Conservation (phyloP, 2,797 vertebrate genomes). For the Crenuchus spilurus region DNA sequence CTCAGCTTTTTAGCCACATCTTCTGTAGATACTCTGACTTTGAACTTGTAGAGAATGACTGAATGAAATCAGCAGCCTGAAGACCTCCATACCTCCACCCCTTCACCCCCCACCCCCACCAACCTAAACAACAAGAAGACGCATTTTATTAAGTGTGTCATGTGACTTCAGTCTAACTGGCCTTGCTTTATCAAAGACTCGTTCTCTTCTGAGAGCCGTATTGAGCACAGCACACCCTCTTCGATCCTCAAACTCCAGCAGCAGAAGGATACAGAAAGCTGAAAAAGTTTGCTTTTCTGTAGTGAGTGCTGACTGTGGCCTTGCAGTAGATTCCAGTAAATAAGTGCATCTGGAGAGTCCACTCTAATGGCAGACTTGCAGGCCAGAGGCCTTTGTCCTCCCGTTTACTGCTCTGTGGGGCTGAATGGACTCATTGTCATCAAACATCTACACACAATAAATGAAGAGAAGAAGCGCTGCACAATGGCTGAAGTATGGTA, state of each 20-base stretch:
- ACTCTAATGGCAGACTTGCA: slow-evolving; percentile 26
- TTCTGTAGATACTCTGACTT: not conserved
- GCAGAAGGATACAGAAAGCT: slow-evolving; percentile 9
- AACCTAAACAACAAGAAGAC: not conserved
- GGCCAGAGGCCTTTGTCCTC: slow-evolving; percentile 38
- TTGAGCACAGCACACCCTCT: not conserved
- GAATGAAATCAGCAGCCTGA: not conserved
- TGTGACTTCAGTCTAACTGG: slow-evolving; percentile 8
- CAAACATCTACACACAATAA: slow-evolving; percentile 75
- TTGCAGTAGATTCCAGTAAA: slow-evolving; percentile 38
- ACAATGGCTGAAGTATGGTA: slow-evolving; percentile 60
- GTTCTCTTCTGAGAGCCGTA: not conserved
- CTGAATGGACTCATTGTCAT: slow-evolving; percentile 84
- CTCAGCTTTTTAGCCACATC: slow-evolving; percentile 1
- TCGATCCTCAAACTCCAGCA: not conserved
- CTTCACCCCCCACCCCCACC: not conserved
- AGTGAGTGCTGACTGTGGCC: slow-evolving; percentile 14
- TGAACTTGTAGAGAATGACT: not conserved
- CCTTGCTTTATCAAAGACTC: slow-evolving; percentile 26
- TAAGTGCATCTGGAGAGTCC: slow-evolving; percentile 22
- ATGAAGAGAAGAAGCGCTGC: slow-evolving; percentile 72
- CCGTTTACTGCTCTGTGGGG: slow-evolving; percentile 75
- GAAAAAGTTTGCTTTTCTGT: slow-evolving; percentile 15
- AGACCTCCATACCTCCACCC: not conserved
- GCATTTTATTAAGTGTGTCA: slow-evolving; percentile 15